These are phyloP conservation scores for Pseudopipra pipra DNA, from an alignment of 2,113 vertebrate species.

Conservation along the genomic window DNA sequence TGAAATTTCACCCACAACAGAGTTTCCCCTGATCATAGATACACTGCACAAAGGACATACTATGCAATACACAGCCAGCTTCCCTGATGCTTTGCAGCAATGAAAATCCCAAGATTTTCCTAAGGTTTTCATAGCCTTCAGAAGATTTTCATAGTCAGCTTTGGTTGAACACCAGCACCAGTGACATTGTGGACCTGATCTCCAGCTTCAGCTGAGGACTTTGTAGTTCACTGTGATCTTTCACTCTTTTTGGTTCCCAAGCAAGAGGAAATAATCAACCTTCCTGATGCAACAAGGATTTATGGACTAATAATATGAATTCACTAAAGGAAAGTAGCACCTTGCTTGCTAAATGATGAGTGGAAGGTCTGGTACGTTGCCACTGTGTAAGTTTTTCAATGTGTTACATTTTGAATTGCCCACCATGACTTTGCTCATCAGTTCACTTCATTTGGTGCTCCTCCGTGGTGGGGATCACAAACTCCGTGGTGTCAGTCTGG, in stretches of 20 bases:
- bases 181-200: background rate
- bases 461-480: background rate
- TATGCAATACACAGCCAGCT: background rate
- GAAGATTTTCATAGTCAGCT: background rate
- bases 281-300: background rate
- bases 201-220: background rate
- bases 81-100: background rate
- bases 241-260: background rate
- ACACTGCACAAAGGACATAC: background rate
- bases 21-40: background rate
- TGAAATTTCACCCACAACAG: background rate
- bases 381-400: rapidly evolving
- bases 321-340: background rate
- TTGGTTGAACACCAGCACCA: background rate
- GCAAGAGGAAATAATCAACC: background rate
- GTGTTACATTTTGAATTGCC: background rate
- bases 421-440: background rate
- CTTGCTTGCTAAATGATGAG: background rate
- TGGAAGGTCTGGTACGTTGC: background rate
- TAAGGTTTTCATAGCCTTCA: background rate
- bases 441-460: background rate
- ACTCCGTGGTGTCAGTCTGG: background rate
- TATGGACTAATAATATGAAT: background rate
- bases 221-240: background rate
- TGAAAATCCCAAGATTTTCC: background rate